Percentiles rank a stretch among this genome's conserved stretches.
Evolutionary conservation across 1,140 invertebrate genomes (phyloP).

Genomic region (Phocides pigmalion): DNA sequence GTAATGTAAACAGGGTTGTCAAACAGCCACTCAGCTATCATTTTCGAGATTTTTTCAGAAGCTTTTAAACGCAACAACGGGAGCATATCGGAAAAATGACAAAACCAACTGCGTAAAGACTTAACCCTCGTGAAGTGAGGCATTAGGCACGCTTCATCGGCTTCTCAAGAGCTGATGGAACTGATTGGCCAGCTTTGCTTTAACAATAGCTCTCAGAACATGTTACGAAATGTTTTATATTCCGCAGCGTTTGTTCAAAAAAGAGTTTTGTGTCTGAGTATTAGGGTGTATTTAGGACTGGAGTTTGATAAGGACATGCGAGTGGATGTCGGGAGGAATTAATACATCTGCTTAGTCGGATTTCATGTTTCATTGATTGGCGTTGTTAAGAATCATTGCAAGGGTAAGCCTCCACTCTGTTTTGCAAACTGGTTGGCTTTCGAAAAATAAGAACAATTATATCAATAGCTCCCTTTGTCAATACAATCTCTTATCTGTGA

Average conservation of each 20-base stretch:
- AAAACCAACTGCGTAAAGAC: constrained; percentile 74
- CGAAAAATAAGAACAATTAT: constrained; percentile 66
- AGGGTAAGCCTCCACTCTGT: constrained; percentile 54
- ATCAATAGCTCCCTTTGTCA: constrained; percentile 36
- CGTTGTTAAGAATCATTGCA: constrained; percentile 69
- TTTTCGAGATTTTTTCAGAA: constrained; percentile 36
- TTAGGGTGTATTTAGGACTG: constrained; percentile 36
- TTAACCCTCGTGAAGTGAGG: constrained; percentile 71
- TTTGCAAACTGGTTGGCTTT: constrained; percentile 57
- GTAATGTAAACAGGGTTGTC: constrained; percentile 25
- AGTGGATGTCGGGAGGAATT: constrained; percentile 43
- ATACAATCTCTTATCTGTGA: constrained; percentile 4
- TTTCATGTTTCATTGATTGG: constrained; percentile 81
- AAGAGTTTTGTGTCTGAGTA: background rate
- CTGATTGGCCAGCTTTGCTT: constrained; percentile 75
- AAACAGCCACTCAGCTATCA: constrained; percentile 23
- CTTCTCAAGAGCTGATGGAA: constrained; percentile 77
- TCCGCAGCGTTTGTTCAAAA: constrained; percentile 27
- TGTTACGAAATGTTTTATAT: constrained; percentile 41
- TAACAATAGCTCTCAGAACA: constrained; percentile 62
- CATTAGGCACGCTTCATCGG: constrained; percentile 78
- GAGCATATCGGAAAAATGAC: constrained; percentile 70
- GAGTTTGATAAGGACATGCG: background rate
- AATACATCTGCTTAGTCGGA: constrained; percentile 76
- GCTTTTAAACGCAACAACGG: constrained; percentile 53